phyloP scores from a whole-genome alignment of 1,140 invertebrate species.

The Andrena cerasifolii region DNA sequence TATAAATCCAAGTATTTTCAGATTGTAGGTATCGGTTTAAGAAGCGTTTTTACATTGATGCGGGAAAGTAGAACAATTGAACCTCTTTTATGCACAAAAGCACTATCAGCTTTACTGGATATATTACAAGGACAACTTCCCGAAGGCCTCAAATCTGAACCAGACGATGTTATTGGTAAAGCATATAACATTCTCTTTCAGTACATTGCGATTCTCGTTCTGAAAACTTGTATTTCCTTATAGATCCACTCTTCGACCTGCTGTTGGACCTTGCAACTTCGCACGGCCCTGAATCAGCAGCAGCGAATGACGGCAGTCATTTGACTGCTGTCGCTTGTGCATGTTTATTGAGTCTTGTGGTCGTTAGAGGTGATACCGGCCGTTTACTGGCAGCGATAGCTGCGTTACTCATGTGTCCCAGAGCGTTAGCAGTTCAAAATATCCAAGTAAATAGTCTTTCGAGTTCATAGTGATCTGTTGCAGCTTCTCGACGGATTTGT shows the following conservation, averaged over 20 bases:
- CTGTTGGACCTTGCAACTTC: constrained; percentile 90
- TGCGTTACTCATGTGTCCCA: constrained; percentile 93
- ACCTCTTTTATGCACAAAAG: constrained; percentile 92
- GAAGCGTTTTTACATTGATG: constrained; percentile 95
- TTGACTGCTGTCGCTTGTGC: constrained; percentile 94
- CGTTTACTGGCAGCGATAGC: constrained; percentile 93
- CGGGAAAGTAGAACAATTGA: constrained; percentile 92
- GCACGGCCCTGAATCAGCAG: constrained; percentile 84
- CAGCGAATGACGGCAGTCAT: constrained; percentile 85
- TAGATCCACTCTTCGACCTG: constrained; percentile 90
- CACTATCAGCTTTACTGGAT: constrained; percentile 93
- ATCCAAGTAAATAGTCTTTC: constrained; percentile 85
- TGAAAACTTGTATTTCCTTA: constrained; percentile 55
- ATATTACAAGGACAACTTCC: constrained; percentile 95
- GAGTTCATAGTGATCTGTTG: constrained; percentile 10
- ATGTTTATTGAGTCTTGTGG: constrained; percentile 93
- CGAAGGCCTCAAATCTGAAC: constrained; percentile 89
- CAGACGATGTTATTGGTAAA: constrained; percentile 89
- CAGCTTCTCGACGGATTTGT: not conserved
- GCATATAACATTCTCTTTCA: constrained; percentile 11
- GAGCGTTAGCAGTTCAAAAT: constrained; percentile 89
- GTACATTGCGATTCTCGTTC: constrained; percentile 3
- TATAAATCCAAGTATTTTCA: constrained; percentile 73
- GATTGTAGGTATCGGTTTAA: constrained; percentile 95
- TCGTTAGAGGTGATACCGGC: constrained; percentile 96